These are phyloP conservation scores for Penaeus monodon DNA, from an alignment of 2,888 invertebrate genomes.

Conservation along the genomic window DNA sequence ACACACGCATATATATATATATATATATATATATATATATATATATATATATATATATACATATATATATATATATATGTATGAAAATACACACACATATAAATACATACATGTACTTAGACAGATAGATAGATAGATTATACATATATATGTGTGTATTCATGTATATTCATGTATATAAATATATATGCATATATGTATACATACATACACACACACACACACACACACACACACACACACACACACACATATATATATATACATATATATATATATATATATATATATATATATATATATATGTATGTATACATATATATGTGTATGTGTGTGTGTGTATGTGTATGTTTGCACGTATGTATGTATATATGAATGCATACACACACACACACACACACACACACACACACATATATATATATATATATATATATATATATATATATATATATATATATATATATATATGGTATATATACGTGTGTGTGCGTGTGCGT, in stretches of 20 bases:
- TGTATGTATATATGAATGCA: too few species aligned
- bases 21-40: constrained; percentile 22
- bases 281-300: background rate
- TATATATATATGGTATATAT: too few species aligned
- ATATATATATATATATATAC: background rate
- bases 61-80: constrained; percentile 34
- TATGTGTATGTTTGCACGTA: background rate
- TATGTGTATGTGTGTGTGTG: constrained; percentile 15
- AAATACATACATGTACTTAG: background rate
- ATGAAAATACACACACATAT: constrained; percentile 22
- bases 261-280: constrained; percentile 1
- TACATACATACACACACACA: constrained; percentile 25
- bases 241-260: background rate
- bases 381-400: too few species aligned
- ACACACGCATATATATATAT: constrained; percentile 14
- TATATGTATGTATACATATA: background rate
- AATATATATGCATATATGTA: constrained; percentile 39
- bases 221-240: background rate
- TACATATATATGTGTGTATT: constrained; percentile 8
- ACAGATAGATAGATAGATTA: background rate
- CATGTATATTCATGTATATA: background rate
- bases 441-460: too few species aligned
- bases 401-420: too few species aligned
- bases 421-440: too few species aligned
- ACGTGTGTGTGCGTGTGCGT: too few species aligned